These are phyloP conservation scores for Eublepharis macularius DNA, from an alignment of 2,113 vertebrate genomes.

Conservation along the genomic window DNA sequence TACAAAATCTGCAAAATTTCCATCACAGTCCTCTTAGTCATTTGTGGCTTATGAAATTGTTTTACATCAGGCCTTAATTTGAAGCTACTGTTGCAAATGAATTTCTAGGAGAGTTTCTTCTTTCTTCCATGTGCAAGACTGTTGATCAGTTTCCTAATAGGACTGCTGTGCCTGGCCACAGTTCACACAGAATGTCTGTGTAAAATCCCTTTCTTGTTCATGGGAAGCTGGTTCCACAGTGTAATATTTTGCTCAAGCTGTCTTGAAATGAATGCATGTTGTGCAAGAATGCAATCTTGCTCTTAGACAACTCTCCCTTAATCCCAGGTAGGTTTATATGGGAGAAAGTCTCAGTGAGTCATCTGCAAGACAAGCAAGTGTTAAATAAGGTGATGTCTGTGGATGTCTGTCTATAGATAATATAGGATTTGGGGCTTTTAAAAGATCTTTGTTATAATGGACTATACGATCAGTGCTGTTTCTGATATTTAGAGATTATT, in stretches of 20 bases:
- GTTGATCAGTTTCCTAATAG: background rate
- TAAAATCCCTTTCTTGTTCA: background rate
- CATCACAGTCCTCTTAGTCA: background rate
- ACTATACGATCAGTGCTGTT: background rate
- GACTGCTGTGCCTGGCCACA: background rate
- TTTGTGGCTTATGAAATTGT: background rate
- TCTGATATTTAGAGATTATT: background rate
- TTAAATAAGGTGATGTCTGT: background rate
- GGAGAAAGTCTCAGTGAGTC: background rate
- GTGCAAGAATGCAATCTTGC: background rate
- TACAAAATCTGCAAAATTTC: background rate
- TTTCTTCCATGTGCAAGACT: background rate
- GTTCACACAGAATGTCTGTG: background rate
- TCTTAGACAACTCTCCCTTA: background rate
- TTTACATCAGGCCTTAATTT: background rate
- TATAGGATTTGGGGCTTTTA: background rate
- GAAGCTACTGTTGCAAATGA: background rate
- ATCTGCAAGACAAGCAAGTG: background rate
- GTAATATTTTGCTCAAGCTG: background rate
- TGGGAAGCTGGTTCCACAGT: background rate
- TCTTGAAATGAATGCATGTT: slow-evolving; percentile 1
- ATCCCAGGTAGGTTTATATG: background rate
- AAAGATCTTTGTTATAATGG: background rate
- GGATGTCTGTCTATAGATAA: background rate
- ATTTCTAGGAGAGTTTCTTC: background rate